Conservation (phyloP, 2,888 invertebrate species). For the Bibio marci region DNA sequence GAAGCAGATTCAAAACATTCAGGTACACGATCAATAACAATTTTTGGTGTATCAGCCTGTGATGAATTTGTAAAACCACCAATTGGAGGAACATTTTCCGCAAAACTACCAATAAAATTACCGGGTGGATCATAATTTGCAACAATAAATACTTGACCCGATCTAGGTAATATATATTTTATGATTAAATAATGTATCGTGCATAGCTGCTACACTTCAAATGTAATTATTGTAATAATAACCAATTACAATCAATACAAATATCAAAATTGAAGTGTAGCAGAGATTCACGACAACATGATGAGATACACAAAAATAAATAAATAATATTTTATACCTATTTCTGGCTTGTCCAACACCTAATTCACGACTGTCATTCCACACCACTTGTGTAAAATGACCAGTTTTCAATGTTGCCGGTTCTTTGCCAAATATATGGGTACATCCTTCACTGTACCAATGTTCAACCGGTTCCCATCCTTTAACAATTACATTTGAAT, state of each 20-base stretch:
- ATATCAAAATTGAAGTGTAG: no score
- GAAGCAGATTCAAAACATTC: slow-evolving; percentile 5
- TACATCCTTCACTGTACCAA: slow-evolving; percentile 45
- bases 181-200: no score
- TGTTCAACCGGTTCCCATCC: slow-evolving; percentile 19
- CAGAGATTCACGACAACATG: slow-evolving; percentile 51
- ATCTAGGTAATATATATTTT: slow-evolving; percentile 35
- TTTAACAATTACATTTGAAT: slow-evolving; percentile 34
- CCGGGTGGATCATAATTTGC: slow-evolving; percentile 80
- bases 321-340: no score
- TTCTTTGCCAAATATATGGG: slow-evolving; percentile 43
- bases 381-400: slow-evolving; percentile 67
- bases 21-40: slow-evolving; percentile 14
- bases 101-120: slow-evolving; percentile 63
- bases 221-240: slow-evolving; percentile 44
- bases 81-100: slow-evolving; percentile 50
- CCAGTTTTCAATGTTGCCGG: slow-evolving; percentile 49
- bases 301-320: no score
- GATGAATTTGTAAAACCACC: slow-evolving; percentile 17
- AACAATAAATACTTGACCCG: slow-evolving; percentile 68
- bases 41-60: slow-evolving; percentile 12
- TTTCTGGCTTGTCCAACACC: slow-evolving; percentile 52
- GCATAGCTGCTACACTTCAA: slow-evolving; percentile 55
- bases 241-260: slow-evolving; percentile 15
- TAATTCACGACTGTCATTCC: slow-evolving; percentile 55